These are phyloP conservation scores for Pseudococcus jackbeardsleyi DNA, from an alignment of 2,888 invertebrate species.

Conservation along the genomic window DNA sequence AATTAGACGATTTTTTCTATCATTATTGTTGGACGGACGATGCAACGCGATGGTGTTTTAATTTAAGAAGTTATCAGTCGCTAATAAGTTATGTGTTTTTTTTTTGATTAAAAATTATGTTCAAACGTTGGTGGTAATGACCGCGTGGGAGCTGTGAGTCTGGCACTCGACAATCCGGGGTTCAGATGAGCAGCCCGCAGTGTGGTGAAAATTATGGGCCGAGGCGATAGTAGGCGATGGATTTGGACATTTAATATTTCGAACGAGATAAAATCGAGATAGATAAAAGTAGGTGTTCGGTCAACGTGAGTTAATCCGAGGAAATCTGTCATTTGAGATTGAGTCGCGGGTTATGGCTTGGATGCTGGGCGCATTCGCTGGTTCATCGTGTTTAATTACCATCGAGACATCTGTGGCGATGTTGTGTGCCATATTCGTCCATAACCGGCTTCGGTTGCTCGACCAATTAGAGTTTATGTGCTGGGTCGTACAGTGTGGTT, in stretches of 20 bases:
- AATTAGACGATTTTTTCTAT: constrained; percentile 28
- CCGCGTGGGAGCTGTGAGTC: constrained; percentile 39
- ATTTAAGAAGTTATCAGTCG: constrained; percentile 5
- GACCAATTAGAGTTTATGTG: constrained; percentile 6
- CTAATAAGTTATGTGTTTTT: constrained; percentile 10
- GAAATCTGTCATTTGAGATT: constrained; percentile 36
- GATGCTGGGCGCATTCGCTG: not conserved
- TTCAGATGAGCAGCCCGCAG: not conserved
- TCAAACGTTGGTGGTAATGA: constrained; percentile 42
- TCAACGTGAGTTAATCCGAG: constrained; percentile 22
- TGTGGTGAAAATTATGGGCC: constrained; percentile 52
- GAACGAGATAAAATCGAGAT: constrained; percentile 34
- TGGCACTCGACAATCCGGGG: not conserved
- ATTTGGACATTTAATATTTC: constrained; percentile 54
- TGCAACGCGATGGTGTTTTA: not conserved
- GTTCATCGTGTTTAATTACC: constrained; percentile 29
- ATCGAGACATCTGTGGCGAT: not conserved
- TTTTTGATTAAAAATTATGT: constrained; percentile 43
- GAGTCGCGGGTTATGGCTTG: not conserved
- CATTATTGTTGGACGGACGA: not conserved
- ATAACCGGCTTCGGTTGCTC: constrained; percentile 32
- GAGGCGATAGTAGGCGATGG: constrained; percentile 27
- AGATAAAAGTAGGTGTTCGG: constrained; percentile 6
- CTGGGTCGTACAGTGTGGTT: not conserved
- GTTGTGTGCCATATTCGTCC: not conserved